Evolutionary conservation across 2,797 vertebrate genomes (phyloP), one percentile per base, ranked within the genome.

Genomic region (Scleropages formosus): DNA sequence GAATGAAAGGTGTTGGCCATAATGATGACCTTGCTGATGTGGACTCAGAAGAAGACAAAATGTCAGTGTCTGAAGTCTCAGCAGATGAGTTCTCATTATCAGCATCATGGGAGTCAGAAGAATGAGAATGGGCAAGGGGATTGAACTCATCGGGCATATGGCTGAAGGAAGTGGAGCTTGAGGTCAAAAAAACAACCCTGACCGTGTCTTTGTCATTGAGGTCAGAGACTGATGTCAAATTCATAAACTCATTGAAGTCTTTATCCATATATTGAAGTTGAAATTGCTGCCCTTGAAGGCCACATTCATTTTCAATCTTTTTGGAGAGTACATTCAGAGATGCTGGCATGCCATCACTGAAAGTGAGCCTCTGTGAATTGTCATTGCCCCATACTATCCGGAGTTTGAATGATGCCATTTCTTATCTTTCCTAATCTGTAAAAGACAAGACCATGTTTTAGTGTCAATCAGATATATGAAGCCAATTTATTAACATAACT

Each of bases 231-330:
- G 75, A 76, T 1, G 65, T 73, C 8, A 80, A 24, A 22, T 79
- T 81, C 44, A 82, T 65, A 74, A 76, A 83, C 20, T 77, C 49
- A 16, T 76, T 61, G 63, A 82, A 77, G 24, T 77, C 75, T 77
- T 16, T 11, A 59, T 80, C 75, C 78, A 73, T 82, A 49, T 67
- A 80, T 49, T 78, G 78, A 39, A 82, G 49, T 65, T 77, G 72
- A 59, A 82, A 79, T 27, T 78, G n/a, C 27, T 22, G 44, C 67
- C 49, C 20, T 18, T 16, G 73, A 26, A 44, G n/a, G n/a, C n/a
- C 60, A 63, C 56, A 73, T 26, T 49, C 39, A 63, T 31, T 73
- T 10, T 73, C 10, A 47, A 73, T 62, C 27, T 73, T 72, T 73
- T 16, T 44, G 62, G 73, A 61, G 39, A 73, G 60, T 46, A 63